phyloP scores from a whole-genome alignment of 2,888 invertebrate species.

The Crossocerus cetratus region DNA sequence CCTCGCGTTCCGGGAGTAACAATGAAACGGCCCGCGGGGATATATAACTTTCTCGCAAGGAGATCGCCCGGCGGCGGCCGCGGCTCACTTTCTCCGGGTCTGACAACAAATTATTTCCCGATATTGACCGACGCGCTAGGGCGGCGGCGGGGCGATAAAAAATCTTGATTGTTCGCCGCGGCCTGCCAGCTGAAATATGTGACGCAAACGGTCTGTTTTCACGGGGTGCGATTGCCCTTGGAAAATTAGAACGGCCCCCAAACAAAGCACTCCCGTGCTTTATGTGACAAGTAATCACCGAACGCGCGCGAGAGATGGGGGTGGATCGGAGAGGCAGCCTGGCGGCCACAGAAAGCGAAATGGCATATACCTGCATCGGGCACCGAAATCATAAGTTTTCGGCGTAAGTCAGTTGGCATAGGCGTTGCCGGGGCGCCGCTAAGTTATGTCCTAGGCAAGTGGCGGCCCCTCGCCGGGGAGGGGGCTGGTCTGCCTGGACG shows the following conservation, averaged over 20 bases:
- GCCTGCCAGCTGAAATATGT: conserved; percentile 52
- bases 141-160: conserved; percentile 22
- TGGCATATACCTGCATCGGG: conserved; percentile 34
- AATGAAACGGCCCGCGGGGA: background rate
- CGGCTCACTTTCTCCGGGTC: conserved; percentile 10
- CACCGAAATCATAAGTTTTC: conserved; percentile 56
- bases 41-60: conserved; percentile 9
- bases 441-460: conserved; percentile 67
- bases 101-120: conserved; percentile 41
- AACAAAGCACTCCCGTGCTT: conserved; percentile 67
- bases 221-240: conserved; percentile 29
- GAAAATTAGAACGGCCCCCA: conserved; percentile 57
- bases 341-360: conserved; percentile 24
- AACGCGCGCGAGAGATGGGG: conserved; percentile 25
- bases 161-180: conserved; percentile 19
- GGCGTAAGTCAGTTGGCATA: conserved; percentile 63
- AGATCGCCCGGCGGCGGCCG: too few species aligned
- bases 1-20: too few species aligned
- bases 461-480: conserved; percentile 24
- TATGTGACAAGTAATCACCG: conserved; percentile 72
- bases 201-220: conserved; percentile 61
- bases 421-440: conserved; percentile 53
- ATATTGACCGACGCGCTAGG: conserved; percentile 34
- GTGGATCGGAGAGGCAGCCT: background rate
- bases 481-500: conserved; percentile 15